Conservation (phyloP, 2,113 vertebrate genomes). For the Azemiops feae region DNA sequence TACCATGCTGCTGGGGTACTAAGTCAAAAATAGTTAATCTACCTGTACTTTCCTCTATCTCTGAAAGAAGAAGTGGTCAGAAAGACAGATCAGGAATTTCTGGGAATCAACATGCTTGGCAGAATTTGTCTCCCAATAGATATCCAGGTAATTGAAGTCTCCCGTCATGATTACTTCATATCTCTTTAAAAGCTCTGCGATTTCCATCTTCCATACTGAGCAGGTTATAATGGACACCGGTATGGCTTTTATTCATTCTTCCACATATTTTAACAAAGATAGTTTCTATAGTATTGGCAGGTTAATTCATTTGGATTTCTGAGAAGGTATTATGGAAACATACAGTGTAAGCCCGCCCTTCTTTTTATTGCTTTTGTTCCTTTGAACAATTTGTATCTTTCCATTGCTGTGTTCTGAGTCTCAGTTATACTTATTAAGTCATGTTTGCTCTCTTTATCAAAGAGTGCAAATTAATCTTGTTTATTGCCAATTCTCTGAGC, state of each 20-base stretch:
- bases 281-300: not conserved
- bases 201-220: not conserved
- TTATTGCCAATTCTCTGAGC: not conserved
- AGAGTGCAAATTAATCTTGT: not conserved
- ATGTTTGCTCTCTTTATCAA: not conserved
- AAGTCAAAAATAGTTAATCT: not conserved
- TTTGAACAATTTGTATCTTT: not conserved
- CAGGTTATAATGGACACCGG: not conserved
- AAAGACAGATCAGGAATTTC: not conserved
- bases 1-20: not conserved
- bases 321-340: not conserved
- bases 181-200: not conserved
- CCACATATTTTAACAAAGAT: not conserved
- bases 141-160: not conserved
- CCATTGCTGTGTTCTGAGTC: not conserved
- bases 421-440: not conserved
- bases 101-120: not conserved
- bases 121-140: not conserved
- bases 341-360: not conserved
- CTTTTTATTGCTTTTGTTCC: not conserved
- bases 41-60: not conserved
- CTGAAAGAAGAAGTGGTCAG: not conserved
- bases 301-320: not conserved
- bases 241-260: not conserved
- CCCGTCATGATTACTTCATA: not conserved